These are phyloP conservation scores for Petromus typicus DNA, from an alignment of 2,113 vertebrate species.

Conservation along the genomic window DNA sequence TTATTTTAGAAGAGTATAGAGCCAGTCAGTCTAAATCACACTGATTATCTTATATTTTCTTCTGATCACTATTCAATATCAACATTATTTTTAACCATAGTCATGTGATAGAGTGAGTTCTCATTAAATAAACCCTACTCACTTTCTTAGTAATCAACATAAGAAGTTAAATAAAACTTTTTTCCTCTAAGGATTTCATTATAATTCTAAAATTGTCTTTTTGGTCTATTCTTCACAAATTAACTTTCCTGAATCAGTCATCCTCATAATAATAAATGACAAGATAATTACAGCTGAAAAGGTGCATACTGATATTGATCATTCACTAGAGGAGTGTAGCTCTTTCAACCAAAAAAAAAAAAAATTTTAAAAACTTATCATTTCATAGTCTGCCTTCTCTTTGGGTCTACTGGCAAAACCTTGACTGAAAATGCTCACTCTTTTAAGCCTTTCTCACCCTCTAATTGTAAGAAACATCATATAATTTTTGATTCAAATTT, in stretches of 20 bases:
- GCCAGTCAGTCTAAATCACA: background rate
- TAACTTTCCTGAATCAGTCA: background rate
- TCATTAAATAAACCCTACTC: background rate
- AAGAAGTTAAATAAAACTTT: background rate
- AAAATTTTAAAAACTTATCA: no score
- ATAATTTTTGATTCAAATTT: background rate
- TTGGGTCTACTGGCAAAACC: background rate
- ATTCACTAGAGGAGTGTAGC: background rate
- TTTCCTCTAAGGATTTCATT: background rate
- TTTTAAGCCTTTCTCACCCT: background rate
- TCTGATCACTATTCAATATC: background rate
- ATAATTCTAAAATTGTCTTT: background rate
- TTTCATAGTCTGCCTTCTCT: background rate
- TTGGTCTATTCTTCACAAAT: background rate
- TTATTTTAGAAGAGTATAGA: background rate
- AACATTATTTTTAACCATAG: background rate
- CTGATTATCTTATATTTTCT: background rate
- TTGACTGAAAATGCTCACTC: background rate
- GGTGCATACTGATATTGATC: background rate
- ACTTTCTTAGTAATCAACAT: background rate
- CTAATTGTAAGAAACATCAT: background rate
- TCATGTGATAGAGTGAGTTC: background rate
- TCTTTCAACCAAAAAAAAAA: background rate
- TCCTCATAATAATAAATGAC: background rate
- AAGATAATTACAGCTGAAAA: background rate